Percentiles rank a stretch among this genome's conserved stretches.
Evolutionary conservation across 2,797 vertebrate genomes (phyloP).

Genomic region (Siniperca undulata): DNA sequence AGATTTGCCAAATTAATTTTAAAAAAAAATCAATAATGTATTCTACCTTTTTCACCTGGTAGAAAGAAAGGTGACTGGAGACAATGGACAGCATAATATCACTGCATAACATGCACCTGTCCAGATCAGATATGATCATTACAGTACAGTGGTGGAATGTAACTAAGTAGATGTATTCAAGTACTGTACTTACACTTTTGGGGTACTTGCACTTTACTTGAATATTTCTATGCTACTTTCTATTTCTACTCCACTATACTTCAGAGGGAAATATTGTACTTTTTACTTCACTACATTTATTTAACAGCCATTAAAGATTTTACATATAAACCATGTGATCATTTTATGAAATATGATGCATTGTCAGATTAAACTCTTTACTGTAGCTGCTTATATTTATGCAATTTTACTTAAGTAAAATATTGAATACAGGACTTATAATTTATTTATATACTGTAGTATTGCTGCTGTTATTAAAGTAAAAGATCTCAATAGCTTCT

Average conservation of each 20-base stretch:
- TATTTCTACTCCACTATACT: neutral
- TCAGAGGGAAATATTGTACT: neutral
- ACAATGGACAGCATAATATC: neutral
- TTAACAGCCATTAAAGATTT: neutral
- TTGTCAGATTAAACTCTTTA: neutral
- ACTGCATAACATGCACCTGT: neutral
- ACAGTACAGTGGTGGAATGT: neutral
- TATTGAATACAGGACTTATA: neutral
- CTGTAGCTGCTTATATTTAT: neutral
- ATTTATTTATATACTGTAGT: too few relatives aligned
- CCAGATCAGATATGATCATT: neutral
- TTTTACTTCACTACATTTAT: neutral
- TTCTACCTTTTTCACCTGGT: neutral
- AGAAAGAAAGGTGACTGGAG: neutral
- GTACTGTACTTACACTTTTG: too few relatives aligned
- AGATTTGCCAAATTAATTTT: neutral
- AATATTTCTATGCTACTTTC: neutral
- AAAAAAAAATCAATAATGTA: neutral
- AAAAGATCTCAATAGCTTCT: neutral
- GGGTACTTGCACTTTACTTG: too few relatives aligned
- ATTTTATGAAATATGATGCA: neutral
- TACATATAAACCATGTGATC: too few relatives aligned
- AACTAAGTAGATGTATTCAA: too few relatives aligned
- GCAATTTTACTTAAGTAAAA: neutral
- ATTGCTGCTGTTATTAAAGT: neutral